A percentile compares a stretch with the other conserved stretches of the same genome.
Conservation (phyloP, 2,113 vertebrate genomes). For the Bubalus kerabau region DNA sequence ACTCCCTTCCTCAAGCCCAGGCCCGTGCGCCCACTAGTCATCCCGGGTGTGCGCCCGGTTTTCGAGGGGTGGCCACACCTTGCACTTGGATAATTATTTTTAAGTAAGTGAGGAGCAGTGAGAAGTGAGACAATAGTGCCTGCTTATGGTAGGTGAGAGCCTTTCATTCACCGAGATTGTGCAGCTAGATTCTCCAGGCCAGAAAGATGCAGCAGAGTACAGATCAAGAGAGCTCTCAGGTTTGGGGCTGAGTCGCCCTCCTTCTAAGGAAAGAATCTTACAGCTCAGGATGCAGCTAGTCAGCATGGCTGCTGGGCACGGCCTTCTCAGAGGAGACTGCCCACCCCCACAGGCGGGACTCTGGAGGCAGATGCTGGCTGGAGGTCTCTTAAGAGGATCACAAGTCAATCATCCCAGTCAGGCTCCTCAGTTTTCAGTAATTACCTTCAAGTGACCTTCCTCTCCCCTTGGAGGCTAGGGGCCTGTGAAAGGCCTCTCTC, state of each 20-base stretch:
- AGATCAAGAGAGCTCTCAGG: conserved; percentile 21
- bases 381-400: not conserved
- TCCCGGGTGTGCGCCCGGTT: not conserved
- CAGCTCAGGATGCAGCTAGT: not conserved
- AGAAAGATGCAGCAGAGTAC: not conserved
- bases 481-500: not conserved
- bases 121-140: conserved; percentile 27
- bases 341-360: not conserved
- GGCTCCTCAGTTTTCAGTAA: not conserved
- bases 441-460: not conserved
- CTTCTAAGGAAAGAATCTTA: not conserved
- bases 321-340: not conserved
- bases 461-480: not conserved
- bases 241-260: not conserved
- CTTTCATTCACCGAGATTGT: not conserved
- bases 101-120: not conserved
- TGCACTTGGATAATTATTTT: conserved; percentile 16
- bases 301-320: not conserved
- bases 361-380: not conserved
- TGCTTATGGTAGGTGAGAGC: not conserved
- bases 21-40: not conserved
- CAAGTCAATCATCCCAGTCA: not conserved
- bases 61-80: not conserved
- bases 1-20: conserved; percentile 17
- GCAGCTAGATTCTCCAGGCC: conserved; percentile 5